Conservation (phyloP, 92 coral and sea anemone genomes). For the Scolanthus callimorphus region DNA sequence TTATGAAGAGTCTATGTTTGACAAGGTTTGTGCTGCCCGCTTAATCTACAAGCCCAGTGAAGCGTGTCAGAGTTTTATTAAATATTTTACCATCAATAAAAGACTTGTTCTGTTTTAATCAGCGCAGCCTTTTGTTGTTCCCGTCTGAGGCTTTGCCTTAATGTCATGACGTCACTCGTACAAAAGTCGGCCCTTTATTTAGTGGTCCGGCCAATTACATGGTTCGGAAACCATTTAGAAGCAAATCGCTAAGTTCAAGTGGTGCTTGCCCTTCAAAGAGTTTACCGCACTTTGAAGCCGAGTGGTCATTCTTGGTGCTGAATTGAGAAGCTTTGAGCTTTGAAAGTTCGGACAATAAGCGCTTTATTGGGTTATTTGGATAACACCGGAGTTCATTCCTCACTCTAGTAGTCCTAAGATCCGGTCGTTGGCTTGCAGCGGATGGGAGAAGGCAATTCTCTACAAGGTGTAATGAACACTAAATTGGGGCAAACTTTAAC, state of each 20-base stretch:
- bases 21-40: no score
- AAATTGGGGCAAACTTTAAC: constrained; percentile 3
- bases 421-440: background rate
- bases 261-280: constrained; percentile 1
- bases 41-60: constrained; percentile 30
- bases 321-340: constrained; percentile 9
- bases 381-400: constrained; percentile 11
- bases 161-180: constrained; percentile 22
- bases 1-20: no score
- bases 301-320: constrained; percentile 7
- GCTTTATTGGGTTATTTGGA: constrained; percentile 17
- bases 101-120: constrained; percentile 40
- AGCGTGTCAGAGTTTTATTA: constrained; percentile 36
- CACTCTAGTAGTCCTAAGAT: constrained; percentile 1
- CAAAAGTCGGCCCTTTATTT: constrained; percentile 14
- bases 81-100: constrained; percentile 22
- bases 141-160: constrained; percentile 22
- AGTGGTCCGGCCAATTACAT: constrained; percentile 33
- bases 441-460: background rate
- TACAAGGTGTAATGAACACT: constrained; percentile 17
- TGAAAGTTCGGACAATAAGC: constrained; percentile 3
- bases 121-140: constrained; percentile 17
- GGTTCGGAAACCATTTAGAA: constrained; percentile 1
- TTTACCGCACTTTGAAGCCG: background rate
- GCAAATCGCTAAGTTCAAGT: background rate